These are phyloP conservation scores for Pandemis corylana DNA, from an alignment of 2,888 invertebrate species.

Conservation along the genomic window DNA sequence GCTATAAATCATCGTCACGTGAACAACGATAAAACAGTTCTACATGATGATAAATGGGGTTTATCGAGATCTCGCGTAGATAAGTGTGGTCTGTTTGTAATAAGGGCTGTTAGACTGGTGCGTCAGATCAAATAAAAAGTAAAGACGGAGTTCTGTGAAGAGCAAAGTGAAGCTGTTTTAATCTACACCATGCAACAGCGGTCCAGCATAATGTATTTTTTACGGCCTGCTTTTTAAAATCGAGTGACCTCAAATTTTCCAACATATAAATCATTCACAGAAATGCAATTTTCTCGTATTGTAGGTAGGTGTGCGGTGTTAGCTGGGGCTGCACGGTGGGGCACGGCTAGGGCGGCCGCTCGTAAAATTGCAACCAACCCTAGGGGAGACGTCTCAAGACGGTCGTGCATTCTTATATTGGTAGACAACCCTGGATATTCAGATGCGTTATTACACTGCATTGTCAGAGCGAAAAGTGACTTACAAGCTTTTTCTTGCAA, in stretches of 20 bases:
- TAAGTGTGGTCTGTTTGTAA: constrained; percentile 28
- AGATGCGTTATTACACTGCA: constrained; percentile 43
- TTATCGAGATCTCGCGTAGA: constrained; percentile 43
- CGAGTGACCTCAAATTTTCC: background rate
- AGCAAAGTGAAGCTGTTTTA: no score
- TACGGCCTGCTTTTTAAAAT: background rate
- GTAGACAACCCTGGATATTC: constrained; percentile 53
- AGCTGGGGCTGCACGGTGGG: constrained; percentile 53
- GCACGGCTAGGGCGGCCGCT: constrained; percentile 67
- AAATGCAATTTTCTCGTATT: constrained; percentile 39
- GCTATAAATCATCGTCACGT: constrained; percentile 72
- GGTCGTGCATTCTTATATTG: constrained; percentile 76
- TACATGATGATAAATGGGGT: constrained; percentile 51
- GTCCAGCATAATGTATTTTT: no score
- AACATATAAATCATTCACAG: constrained; percentile 15
- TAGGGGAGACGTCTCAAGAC: constrained; percentile 80
- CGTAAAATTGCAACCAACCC: constrained; percentile 81
- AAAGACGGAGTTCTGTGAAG: background rate
- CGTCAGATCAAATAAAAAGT: background rate
- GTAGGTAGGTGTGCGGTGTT: constrained; percentile 17
- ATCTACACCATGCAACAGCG: no score
- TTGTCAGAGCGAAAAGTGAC: background rate
- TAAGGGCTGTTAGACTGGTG: background rate
- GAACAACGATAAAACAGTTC: constrained; percentile 55
- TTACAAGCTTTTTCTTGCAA: no score